phyloP scores from a whole-genome alignment of 2,888 invertebrate genomes.

The Trissolcus japonicus region DNA sequence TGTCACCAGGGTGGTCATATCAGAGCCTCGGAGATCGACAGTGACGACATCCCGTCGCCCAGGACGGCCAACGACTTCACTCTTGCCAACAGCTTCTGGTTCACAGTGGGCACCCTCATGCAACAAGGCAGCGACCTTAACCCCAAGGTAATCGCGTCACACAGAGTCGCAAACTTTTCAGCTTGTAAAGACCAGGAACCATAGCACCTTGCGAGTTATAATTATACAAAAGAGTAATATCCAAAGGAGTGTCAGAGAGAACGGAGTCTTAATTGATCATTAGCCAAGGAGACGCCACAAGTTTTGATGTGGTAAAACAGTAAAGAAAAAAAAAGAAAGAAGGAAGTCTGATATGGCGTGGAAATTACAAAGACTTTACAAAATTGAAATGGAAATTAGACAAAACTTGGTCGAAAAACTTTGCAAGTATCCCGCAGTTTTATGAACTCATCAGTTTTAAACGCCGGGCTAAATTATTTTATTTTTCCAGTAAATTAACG shows the following conservation, averaged over 20 bases:
- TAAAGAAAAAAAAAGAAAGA: not conserved
- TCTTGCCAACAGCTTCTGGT: conserved; percentile 95
- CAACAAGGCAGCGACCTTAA: conserved; percentile 94
- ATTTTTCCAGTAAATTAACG: conserved; percentile 2
- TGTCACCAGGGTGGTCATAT: conserved; percentile 72
- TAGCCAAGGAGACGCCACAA: conserved; percentile 1
- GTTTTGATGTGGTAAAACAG: not conserved
- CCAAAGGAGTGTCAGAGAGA: not conserved
- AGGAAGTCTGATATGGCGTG: not conserved
- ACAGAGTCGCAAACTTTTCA: conserved; percentile 65
- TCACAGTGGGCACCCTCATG: conserved; percentile 95
- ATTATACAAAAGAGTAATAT: not conserved
- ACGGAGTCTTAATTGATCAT: conserved; percentile 16
- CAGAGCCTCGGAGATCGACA: conserved; percentile 73
- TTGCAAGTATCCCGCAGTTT: not conserved
- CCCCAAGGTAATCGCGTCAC: conserved; percentile 85
- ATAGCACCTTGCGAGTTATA: conserved; percentile 28
- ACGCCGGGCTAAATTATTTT: not conserved
- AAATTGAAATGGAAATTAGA: conserved; percentile 11
- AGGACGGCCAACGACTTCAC: conserved; percentile 88
- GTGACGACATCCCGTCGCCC: conserved; percentile 72
- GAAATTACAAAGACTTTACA: conserved; percentile 1
- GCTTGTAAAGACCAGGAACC: conserved; percentile 20
- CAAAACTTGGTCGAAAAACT: not conserved
- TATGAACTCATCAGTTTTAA: not conserved